These are phyloP conservation scores for Drosophila neoperkinsi DNA, from an alignment of 2,888 invertebrate species.

Conservation along the genomic window DNA sequence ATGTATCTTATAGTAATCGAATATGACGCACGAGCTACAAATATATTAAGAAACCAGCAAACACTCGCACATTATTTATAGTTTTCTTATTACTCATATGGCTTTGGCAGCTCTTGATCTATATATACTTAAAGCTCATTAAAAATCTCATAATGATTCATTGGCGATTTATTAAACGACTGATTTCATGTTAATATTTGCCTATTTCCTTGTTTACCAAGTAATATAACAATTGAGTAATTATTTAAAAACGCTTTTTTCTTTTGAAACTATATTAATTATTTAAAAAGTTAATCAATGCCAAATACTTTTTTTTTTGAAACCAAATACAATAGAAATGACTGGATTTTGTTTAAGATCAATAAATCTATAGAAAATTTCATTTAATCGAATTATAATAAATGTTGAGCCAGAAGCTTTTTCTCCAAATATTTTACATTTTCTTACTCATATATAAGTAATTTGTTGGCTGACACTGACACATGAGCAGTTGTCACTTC, in stretches of 20 bases:
- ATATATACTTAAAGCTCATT: background rate
- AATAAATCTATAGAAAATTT: background rate
- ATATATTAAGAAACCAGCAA: constrained; percentile 1
- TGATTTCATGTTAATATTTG: background rate
- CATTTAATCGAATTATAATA: background rate
- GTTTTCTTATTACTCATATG: constrained; percentile 27
- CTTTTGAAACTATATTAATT: too few species aligned
- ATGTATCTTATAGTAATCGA: constrained; percentile 6
- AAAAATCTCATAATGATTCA: constrained; percentile 14
- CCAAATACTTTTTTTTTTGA: background rate
- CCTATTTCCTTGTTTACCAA: background rate
- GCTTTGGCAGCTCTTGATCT: background rate
- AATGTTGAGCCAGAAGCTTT: too few species aligned
- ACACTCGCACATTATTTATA: background rate
- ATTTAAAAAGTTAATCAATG: too few species aligned
- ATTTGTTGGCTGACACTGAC: constrained; percentile 18
- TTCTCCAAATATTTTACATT: background rate
- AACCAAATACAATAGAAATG: background rate
- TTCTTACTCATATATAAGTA: background rate
- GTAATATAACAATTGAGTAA: background rate
- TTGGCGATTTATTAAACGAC: background rate
- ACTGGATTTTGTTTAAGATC: background rate
- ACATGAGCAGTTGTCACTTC: constrained; percentile 38
- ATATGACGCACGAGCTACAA: constrained; percentile 33
- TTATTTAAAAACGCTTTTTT: background rate